These are phyloP conservation scores for Sphecodes monilicornis DNA, from an alignment of 2,888 invertebrate genomes.

Conservation along the genomic window DNA sequence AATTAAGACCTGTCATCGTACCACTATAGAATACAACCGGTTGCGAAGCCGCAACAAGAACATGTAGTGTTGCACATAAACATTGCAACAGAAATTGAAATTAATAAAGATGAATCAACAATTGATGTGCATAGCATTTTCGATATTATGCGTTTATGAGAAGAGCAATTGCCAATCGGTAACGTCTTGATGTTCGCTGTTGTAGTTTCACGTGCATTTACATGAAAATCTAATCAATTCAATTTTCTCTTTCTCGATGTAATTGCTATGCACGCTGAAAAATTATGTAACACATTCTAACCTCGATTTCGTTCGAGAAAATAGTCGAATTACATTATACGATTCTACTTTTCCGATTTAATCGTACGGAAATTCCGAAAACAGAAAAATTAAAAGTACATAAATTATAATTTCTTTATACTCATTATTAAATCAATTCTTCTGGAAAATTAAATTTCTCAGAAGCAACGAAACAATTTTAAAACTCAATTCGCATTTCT, in stretches of 20 bases:
- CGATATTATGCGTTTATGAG: background rate
- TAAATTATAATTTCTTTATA: background rate
- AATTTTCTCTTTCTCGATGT: background rate
- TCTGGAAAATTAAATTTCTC: background rate
- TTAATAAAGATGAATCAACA: constrained; percentile 4
- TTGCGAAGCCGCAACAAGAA: background rate
- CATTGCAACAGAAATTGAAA: background rate
- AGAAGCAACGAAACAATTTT: background rate
- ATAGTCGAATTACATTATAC: background rate
- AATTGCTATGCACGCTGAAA: background rate
- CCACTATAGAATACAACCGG: background rate
- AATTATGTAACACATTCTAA: background rate
- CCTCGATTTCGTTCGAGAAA: background rate
- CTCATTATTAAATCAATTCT: background rate
- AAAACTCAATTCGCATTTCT: background rate
- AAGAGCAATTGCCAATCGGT: background rate
- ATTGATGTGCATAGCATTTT: background rate
- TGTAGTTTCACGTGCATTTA: background rate
- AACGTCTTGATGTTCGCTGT: background rate
- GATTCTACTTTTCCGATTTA: background rate
- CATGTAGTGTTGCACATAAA: background rate
- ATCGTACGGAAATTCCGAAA: background rate
- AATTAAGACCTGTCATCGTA: background rate
- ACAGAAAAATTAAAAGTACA: background rate
- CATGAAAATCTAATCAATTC: background rate